Evolutionary conservation across 2,888 invertebrate genomes (phyloP).

Genomic region (Hypomecis punctinalis): DNA sequence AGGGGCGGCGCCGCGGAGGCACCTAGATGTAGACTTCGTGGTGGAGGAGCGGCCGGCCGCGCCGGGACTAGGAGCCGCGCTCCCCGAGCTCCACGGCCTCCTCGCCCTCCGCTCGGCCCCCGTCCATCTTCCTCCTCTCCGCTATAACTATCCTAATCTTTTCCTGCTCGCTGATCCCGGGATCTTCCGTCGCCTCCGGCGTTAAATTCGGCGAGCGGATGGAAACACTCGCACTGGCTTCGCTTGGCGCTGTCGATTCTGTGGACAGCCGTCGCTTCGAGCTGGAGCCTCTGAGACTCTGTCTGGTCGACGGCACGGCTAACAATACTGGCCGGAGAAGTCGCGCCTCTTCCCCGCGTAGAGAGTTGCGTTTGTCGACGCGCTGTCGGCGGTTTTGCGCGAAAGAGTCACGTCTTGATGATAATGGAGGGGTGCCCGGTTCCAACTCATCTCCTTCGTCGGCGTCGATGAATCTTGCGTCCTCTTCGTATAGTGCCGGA

Average conservation of each 20-base stretch:
- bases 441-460: constrained; percentile 83
- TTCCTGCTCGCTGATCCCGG: constrained; percentile 75
- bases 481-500: constrained; percentile 80
- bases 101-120: constrained; percentile 67
- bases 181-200: constrained; percentile 55
- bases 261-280: constrained; percentile 66
- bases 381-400: constrained; percentile 80
- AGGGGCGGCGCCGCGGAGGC: constrained; percentile 45
- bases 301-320: constrained; percentile 70
- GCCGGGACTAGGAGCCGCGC: constrained; percentile 82
- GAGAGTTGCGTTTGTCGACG: constrained; percentile 74
- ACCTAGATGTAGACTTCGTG: constrained; percentile 81
- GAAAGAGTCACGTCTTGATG: constrained; percentile 72
- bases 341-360: constrained; percentile 77
- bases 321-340: constrained; percentile 74
- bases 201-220: constrained; percentile 48
- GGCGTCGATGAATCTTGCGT: constrained; percentile 85
- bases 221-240: constrained; percentile 59
- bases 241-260: constrained; percentile 65
- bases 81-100: constrained; percentile 75
- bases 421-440: constrained; percentile 71
- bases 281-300: constrained; percentile 56
- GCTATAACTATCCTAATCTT: constrained; percentile 86
- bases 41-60: constrained; percentile 82
- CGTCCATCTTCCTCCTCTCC: constrained; percentile 85